These are phyloP conservation scores for Steinernema hermaphroditum DNA, from an alignment of 2,888 invertebrate genomes.

Conservation along the genomic window DNA sequence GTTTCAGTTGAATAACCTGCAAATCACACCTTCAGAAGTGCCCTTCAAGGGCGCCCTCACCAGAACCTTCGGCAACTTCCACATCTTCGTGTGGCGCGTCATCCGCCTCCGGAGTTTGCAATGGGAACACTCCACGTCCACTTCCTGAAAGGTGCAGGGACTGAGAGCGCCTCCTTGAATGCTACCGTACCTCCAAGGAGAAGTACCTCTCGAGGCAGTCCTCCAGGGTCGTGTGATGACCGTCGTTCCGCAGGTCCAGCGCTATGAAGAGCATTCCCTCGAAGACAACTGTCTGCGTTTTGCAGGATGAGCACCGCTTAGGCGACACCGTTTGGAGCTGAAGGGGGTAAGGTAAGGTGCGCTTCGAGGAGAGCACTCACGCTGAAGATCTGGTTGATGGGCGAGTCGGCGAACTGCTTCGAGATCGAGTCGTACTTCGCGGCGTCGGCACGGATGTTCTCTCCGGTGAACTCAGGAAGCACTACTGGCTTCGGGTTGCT, in stretches of 20 bases:
- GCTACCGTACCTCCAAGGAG: neutral
- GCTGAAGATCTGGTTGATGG: conserved; percentile 55
- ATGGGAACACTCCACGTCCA: conserved; percentile 16
- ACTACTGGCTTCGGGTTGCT: conserved; percentile 39
- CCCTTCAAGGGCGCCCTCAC: conserved; percentile 31
- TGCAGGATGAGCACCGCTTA: conserved; percentile 3
- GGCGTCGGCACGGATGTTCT: conserved; percentile 46
- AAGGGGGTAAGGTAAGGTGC: neutral
- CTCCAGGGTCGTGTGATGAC: conserved; percentile 3
- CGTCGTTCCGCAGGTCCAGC: neutral
- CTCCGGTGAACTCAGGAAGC: conserved; percentile 51
- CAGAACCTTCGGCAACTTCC: conserved; percentile 55
- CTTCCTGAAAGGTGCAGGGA: neutral
- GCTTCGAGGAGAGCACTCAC: conserved; percentile 40
- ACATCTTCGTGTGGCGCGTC: conserved; percentile 49
- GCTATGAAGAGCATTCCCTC: conserved; percentile 18
- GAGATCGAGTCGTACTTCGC: conserved; percentile 46
- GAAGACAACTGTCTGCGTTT: neutral
- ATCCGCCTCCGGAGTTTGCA: conserved; percentile 50
- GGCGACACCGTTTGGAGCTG: conserved; percentile 16
- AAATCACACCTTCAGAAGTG: neutral
- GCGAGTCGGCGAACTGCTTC: conserved; percentile 51
- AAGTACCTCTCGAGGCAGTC: conserved; percentile 20
- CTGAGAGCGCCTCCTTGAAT: neutral
- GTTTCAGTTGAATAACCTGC: conserved; percentile 59